Conservation (phyloP, 1,140 invertebrate species). For the Atta cephalotes region DNA sequence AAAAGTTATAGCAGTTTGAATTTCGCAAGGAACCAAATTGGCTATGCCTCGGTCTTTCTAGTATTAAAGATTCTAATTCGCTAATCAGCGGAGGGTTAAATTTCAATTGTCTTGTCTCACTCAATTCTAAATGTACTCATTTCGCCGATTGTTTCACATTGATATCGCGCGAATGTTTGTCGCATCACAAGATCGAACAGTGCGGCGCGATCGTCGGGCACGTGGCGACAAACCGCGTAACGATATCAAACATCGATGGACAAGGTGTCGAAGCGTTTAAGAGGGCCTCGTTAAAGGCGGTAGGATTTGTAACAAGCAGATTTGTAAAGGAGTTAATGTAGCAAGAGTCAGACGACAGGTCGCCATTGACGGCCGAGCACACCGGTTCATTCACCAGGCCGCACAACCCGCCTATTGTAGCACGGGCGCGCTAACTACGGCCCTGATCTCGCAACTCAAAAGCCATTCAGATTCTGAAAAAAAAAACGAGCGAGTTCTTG, state of each 20-base stretch:
- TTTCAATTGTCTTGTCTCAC: background rate
- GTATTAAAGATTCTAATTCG: too few species aligned
- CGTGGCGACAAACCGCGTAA: conserved; percentile 2
- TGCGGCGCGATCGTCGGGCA: conserved; percentile 28
- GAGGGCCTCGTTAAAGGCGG: conserved; percentile 69
- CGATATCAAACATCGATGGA: conserved; percentile 55
- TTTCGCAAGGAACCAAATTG: too few species aligned
- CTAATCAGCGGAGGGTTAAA: background rate
- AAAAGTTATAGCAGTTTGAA: too few species aligned
- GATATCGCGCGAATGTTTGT: background rate
- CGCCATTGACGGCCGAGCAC: conserved; percentile 79
- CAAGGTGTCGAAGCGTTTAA: conserved; percentile 78
- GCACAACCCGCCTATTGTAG: conserved; percentile 81
- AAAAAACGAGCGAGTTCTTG: conserved; percentile 59
- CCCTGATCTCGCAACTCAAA: conserved; percentile 42
- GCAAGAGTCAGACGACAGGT: conserved; percentile 80
- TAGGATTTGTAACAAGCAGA: conserved; percentile 73
- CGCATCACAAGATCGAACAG: background rate
- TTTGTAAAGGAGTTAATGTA: conserved; percentile 83
- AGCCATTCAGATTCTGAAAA: conserved; percentile 55
- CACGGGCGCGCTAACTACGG: conserved; percentile 20
- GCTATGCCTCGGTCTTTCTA: too few species aligned
- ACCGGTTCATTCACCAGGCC: conserved; percentile 79
- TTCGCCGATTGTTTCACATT: background rate
- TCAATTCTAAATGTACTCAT: background rate